phyloP scores from a whole-genome alignment of 2,888 invertebrate species.

The Sepiola atlantica region DNA sequence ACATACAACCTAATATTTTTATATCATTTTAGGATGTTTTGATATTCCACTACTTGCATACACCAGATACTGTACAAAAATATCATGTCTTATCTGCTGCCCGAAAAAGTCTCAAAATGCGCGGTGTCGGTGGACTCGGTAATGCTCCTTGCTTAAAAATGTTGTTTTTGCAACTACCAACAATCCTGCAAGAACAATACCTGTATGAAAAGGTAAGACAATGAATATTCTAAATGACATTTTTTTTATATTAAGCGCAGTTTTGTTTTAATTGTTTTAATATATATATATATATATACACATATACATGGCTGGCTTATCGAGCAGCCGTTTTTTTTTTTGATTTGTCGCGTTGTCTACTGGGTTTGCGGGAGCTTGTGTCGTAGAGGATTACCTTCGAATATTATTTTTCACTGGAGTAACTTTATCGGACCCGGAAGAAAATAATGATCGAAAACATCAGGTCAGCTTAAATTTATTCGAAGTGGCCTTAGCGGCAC shows the following conservation, averaged over 20 bases:
- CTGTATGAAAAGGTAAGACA: constrained; percentile 77
- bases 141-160: constrained; percentile 78
- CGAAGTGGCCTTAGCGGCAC: too few relatives aligned
- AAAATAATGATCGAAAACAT: too few relatives aligned
- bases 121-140: constrained; percentile 78
- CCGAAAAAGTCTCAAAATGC: constrained; percentile 76
- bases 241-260: background rate
- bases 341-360: too few relatives aligned
- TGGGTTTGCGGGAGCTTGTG: too few relatives aligned
- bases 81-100: constrained; percentile 77
- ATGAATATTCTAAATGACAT: background rate
- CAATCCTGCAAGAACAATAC: constrained; percentile 78
- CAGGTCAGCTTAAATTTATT: too few relatives aligned
- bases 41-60: constrained; percentile 74
- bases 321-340: too few relatives aligned
- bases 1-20: too few relatives aligned
- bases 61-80: constrained; percentile 75
- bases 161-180: constrained; percentile 76
- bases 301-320: too few relatives aligned
- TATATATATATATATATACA: constrained; percentile 8
- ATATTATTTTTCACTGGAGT: too few relatives aligned
- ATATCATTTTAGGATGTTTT: constrained; percentile 74
- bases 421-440: too few relatives aligned
- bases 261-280: too few relatives aligned
- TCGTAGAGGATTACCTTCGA: too few relatives aligned